phyloP scores from a whole-genome alignment of 2,797 vertebrate species.

The Furcifer pardalis region DNA sequence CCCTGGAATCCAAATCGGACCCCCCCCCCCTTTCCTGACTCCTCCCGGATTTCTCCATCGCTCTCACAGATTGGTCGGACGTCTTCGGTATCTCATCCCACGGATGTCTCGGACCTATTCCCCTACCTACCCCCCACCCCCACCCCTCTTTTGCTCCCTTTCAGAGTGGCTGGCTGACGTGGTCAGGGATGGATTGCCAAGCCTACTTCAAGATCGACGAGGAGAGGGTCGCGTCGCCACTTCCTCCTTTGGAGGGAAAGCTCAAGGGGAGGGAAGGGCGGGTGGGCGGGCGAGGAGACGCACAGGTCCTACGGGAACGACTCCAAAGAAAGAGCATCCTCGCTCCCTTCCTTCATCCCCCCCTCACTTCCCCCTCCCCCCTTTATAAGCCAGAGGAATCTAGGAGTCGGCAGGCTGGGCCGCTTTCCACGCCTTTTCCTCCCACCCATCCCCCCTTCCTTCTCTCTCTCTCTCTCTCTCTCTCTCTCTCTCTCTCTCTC shows the following conservation, averaged over 20 bases:
- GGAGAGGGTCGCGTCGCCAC: neutral
- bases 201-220: neutral
- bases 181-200: conserved; percentile 13
- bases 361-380: neutral
- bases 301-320: neutral
- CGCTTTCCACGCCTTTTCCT: neutral
- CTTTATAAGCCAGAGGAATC: neutral
- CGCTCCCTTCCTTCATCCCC: neutral
- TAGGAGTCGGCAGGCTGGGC: neutral
- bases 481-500: neutral
- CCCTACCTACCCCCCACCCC: neutral
- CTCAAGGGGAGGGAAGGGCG: neutral
- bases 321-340: neutral
- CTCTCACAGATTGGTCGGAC: neutral
- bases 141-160: neutral
- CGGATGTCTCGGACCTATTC: neutral
- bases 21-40: neutral
- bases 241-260: neutral
- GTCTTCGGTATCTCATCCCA: neutral
- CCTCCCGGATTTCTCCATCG: no score
- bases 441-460: neutral
- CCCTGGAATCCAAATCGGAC: neutral
- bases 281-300: no score
- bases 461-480: neutral
- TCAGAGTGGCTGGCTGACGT: conserved; percentile 9